phyloP scores from a whole-genome alignment of 2,888 invertebrate species.

The Hololepta plana region DNA sequence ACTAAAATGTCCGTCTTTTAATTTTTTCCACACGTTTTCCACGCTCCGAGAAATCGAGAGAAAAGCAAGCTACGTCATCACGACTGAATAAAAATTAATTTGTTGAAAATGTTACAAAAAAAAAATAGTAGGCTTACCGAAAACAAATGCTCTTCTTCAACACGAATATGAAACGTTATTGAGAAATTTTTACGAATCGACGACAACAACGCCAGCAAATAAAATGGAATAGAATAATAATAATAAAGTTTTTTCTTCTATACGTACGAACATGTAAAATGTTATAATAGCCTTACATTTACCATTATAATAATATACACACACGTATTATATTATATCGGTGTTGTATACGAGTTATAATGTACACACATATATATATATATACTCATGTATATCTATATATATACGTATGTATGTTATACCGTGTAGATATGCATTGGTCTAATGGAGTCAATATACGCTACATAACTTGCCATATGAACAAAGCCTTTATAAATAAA shows the following conservation, averaged over 20 bases:
- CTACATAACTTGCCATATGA: constrained; percentile 26
- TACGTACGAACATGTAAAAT: too few species aligned
- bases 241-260: too few species aligned
- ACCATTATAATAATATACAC: too few species aligned
- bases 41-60: too few species aligned
- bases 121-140: neutral
- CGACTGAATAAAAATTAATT: too few species aligned
- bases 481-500: constrained; percentile 21
- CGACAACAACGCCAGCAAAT: constrained; percentile 8
- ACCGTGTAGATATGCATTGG: constrained; percentile 20
- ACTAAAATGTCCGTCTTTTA: too few species aligned
- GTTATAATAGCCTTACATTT: too few species aligned
- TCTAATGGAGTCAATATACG: constrained; percentile 30
- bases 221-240: too few species aligned
- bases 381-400: neutral
- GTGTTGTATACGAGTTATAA: neutral
- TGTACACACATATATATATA: neutral
- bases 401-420: constrained; percentile 3
- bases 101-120: constrained; percentile 1
- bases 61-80: too few species aligned
- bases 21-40: too few species aligned
- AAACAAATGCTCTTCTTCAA: constrained; percentile 1
- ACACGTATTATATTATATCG: too few species aligned
- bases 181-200: constrained; percentile 7
- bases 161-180: constrained; percentile 8